Evolutionary conservation across 2,888 invertebrate genomes (phyloP).

Genomic region (Drosophila paracracens): DNA sequence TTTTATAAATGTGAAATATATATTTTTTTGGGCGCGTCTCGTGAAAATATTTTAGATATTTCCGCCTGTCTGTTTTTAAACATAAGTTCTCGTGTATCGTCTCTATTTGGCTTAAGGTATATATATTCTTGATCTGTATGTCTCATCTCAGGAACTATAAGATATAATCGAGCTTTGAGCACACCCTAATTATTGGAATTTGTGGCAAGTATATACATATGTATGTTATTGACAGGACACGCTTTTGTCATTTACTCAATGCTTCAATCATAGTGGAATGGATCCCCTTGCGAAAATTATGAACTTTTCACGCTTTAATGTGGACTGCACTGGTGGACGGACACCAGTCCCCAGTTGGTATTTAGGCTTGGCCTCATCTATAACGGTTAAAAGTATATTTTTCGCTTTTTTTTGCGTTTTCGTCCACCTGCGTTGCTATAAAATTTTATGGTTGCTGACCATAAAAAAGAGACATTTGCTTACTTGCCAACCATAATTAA

Average conservation of each 20-base stretch:
- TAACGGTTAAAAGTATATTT: constrained; percentile 37
- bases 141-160: neutral
- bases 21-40: neutral
- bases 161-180: neutral
- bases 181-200: constrained; percentile 14
- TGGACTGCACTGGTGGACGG: neutral
- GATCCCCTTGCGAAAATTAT: constrained; percentile 32
- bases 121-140: neutral
- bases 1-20: neutral
- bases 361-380: constrained; percentile 28
- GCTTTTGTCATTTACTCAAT: constrained; percentile 7
- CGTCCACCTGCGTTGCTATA: constrained; percentile 50
- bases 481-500: constrained; percentile 57
- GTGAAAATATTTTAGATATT: neutral
- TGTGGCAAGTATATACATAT: neutral
- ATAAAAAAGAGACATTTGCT: constrained; percentile 48
- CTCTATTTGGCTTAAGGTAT: neutral
- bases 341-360: constrained; percentile 23
- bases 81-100: neutral
- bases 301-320: constrained; percentile 66
- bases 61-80: neutral
- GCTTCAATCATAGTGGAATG: constrained; percentile 29
- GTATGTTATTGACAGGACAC: constrained; percentile 12
- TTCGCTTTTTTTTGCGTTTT: constrained; percentile 7
- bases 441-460: constrained; percentile 50